Evolutionary conservation across 1,140 invertebrate genomes (phyloP), one percentile per base, ranked within the genome.

Genomic region (Drosophila sp.): DNA sequence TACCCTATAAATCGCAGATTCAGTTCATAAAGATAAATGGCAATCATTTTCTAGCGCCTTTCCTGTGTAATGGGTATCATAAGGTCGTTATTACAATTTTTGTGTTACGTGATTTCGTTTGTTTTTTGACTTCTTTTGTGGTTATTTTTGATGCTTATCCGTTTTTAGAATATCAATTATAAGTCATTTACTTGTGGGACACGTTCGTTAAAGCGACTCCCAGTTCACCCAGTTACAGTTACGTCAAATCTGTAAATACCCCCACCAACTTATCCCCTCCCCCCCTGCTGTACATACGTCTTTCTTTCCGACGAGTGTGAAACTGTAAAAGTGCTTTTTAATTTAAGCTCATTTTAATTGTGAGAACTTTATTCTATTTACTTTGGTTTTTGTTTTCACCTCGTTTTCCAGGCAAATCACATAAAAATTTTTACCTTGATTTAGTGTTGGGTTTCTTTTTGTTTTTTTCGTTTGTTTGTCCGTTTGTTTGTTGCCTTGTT

Each of bases 131-230:
- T 7, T 44, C 25, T 8, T 25, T 47, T 23, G 1, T 23, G 17
- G 6, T 25, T 47, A 47, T 61, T 57, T 66, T 57, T 60, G 84
- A 87, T 87, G 84, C 71, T 80, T 87, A 87, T 87, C 87, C 86
- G 82, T 90, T 90, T 90, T 83, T 75, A 71, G 86, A 90, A 90
- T 90, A 90, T 87, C 86, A 90, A 90, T 90, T 90, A 90, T 90
- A 90, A 80, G 76, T 90, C 82, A 90, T 90, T 90, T 90, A 79
- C 73, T 80, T 80, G 79, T 69, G 83, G 64, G 60, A 72, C 86
- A 90, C 81, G 81, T 86, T 72, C 76, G 76, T 70, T 66, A 50
- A 1, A 38, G 72, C 33, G 33, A 32, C 32, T 64, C 58, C 64
- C 17, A 17, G 60, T 82, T 83, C 77, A 83, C 84, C 84, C 80